Conservation (phyloP, 1,140 invertebrate species). For the Dendroctonus ponderosae region DNA sequence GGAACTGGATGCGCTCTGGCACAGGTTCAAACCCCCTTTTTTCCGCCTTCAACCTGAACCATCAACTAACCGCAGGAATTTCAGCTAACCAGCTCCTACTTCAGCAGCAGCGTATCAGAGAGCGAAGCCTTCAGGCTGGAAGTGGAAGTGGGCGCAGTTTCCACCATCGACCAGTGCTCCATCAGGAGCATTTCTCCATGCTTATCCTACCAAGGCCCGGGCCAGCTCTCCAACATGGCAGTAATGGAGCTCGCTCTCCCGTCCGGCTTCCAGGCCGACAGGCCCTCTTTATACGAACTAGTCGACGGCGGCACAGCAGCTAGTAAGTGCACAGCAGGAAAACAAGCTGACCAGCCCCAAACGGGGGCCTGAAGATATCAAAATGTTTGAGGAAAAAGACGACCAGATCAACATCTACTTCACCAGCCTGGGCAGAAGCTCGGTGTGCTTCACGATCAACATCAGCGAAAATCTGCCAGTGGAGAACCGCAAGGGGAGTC, state of each 20-base stretch:
- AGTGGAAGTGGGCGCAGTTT: constrained; percentile 41
- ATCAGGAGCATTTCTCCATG: constrained; percentile 44
- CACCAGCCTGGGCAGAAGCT: constrained; percentile 50
- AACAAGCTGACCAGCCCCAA: background rate
- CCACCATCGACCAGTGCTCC: constrained; percentile 43
- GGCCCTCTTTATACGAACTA: constrained; percentile 52
- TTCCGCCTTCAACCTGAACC: no score
- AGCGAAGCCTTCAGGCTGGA: constrained; percentile 44
- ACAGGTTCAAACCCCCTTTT: constrained; percentile 49
- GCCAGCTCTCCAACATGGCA: constrained; percentile 58
- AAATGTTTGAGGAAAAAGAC: constrained; percentile 55
- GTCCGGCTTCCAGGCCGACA: constrained; percentile 61
- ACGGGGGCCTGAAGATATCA: constrained; percentile 48
- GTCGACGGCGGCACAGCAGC: constrained; percentile 33
- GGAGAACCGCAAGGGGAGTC: constrained; percentile 50
- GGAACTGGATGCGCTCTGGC: constrained; percentile 63
- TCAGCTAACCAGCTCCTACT: constrained; percentile 37
- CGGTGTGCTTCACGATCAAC: constrained; percentile 53
- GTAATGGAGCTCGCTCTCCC: constrained; percentile 63
- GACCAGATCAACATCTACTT: constrained; percentile 55
- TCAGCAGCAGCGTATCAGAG: constrained; percentile 37
- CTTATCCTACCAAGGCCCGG: constrained; percentile 40
- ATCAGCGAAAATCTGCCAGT: constrained; percentile 48
- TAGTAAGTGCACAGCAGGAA: background rate
- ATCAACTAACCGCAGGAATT: background rate